Evolutionary conservation across 2,113 vertebrate species (phyloP).

Genomic region (Sturnira hondurensis): DNA sequence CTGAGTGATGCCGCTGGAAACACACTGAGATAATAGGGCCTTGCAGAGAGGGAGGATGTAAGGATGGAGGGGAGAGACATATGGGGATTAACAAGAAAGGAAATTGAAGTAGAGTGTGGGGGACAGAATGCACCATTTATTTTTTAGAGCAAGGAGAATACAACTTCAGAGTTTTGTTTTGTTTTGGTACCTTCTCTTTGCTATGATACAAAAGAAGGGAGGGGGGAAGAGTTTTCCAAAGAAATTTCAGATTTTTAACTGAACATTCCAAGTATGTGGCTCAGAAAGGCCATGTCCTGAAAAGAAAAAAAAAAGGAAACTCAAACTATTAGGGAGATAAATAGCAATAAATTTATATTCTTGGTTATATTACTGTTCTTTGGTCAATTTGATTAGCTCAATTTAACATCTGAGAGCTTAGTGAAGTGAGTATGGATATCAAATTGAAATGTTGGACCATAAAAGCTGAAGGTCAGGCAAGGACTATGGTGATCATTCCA

Average conservation of each 20-base stretch:
- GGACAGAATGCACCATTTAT: background rate
- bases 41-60: background rate
- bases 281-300: background rate
- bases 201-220: background rate
- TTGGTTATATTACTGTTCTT: background rate
- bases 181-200: background rate
- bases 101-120: background rate
- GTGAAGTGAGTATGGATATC: background rate
- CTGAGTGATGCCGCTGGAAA: background rate
- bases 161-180: background rate
- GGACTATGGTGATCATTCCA: background rate
- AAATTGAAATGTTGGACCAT: background rate
- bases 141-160: background rate
- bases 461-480: background rate
- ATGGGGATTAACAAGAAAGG: background rate
- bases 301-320: background rate
- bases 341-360: background rate
- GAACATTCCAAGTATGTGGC: background rate
- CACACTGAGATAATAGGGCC: fast-evolving
- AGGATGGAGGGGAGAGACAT: background rate
- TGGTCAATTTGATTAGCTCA: background rate
- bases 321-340: background rate
- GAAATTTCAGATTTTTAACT: background rate
- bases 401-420: background rate
- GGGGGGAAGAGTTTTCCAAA: background rate